phyloP scores from a whole-genome alignment of 2,888 invertebrate species.

The Vesta saturnalis region DNA sequence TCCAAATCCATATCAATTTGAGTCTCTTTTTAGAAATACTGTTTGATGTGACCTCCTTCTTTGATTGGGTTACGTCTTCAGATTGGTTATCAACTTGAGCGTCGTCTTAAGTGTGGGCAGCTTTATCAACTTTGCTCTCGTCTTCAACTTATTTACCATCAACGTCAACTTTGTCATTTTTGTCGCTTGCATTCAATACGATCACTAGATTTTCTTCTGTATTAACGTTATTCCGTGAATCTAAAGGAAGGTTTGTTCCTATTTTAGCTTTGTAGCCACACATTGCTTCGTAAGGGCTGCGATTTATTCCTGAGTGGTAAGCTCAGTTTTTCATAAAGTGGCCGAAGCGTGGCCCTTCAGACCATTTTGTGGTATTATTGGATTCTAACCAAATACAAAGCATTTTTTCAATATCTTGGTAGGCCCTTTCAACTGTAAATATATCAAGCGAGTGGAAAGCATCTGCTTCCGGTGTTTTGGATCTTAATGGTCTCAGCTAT shows the following conservation, averaged over 20 bases:
- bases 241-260: not conserved
- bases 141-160: not conserved
- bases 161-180: no score
- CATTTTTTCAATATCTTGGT: no score
- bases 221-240: not conserved
- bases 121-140: not conserved
- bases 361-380: not conserved
- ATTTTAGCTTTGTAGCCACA: slow-evolving; percentile 1
- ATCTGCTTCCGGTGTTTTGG: no score
- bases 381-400: not conserved
- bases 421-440: no score
- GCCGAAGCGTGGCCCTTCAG: slow-evolving; percentile 54
- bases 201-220: no score
- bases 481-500: no score
- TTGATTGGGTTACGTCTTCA: not conserved
- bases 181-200: not conserved
- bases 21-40: not conserved
- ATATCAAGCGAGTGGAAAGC: no score
- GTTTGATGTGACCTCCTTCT: not conserved
- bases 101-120: slow-evolving; percentile 3
- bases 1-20: not conserved
- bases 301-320: no score
- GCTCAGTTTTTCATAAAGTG: slow-evolving; percentile 59
- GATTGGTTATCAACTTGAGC: not conserved
- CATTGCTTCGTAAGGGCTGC: no score